Percentiles rank a stretch among this genome's conserved stretches.
phyloP scores from a whole-genome alignment of 2,888 invertebrate species.

The Apamea sordens region DNA sequence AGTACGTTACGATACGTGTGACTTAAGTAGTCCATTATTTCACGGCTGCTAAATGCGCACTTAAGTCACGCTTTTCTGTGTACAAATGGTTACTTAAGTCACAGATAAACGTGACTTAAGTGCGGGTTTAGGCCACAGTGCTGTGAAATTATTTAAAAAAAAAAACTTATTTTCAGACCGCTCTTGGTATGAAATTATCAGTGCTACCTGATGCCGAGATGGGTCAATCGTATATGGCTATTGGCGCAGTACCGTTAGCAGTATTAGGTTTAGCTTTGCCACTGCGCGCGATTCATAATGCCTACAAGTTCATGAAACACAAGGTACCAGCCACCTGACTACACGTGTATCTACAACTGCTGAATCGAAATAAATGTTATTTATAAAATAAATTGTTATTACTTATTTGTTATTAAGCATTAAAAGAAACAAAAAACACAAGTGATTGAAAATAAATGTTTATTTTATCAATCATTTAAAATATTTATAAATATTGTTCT shows the following conservation, averaged over 20 bases:
- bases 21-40: too few relatives aligned
- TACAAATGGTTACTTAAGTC: too few relatives aligned
- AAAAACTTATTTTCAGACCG: constrained; percentile 67
- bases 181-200: constrained; percentile 72
- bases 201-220: constrained; percentile 73
- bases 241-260: constrained; percentile 73
- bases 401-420: neutral
- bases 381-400: neutral
- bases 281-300: constrained; percentile 78
- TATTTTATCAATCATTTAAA: constrained; percentile 89
- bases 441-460: constrained; percentile 88
- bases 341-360: neutral
- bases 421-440: constrained; percentile 68
- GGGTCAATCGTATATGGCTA: constrained; percentile 68
- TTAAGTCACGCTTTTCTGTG: neutral
- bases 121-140: neutral
- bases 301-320: constrained; percentile 70
- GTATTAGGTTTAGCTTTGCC: constrained; percentile 75
- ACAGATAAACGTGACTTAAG: neutral
- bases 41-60: too few relatives aligned
- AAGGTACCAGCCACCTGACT: constrained; percentile 47
- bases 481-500: constrained; percentile 89
- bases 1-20: neutral
- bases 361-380: constrained; percentile 11
- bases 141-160: neutral